Evolutionary conservation across 2,797 vertebrate genomes (phyloP).

Genomic region (Pipistrellus pipistrellus): DNA sequence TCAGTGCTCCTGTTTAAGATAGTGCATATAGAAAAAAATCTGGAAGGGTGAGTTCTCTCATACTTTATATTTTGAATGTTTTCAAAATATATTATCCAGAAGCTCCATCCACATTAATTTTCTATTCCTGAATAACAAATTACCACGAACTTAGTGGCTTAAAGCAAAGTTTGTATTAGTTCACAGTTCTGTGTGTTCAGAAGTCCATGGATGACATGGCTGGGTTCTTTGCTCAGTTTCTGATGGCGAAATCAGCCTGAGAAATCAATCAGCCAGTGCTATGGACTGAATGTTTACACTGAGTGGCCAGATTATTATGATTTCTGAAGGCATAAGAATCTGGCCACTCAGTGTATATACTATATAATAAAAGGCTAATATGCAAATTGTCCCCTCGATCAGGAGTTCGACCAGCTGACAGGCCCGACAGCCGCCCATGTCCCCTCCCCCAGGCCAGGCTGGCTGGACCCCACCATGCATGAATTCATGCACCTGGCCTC

Average conservation of each 20-base stretch:
- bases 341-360: too few species aligned
- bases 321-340: too few species aligned
- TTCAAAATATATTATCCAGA: constrained; percentile 27
- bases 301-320: too few species aligned
- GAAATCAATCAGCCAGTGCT: background rate
- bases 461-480: too few species aligned
- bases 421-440: too few species aligned
- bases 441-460: too few species aligned
- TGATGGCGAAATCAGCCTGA: background rate
- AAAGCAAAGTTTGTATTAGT: background rate
- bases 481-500: too few species aligned
- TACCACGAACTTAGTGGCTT: constrained; percentile 26
- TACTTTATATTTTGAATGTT: constrained; percentile 44
- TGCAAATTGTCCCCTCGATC: too few species aligned
- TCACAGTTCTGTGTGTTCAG: constrained; percentile 11
- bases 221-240: background rate
- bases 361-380: too few species aligned
- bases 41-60: constrained; percentile 5
- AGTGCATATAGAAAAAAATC: background rate
- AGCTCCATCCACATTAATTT: constrained; percentile 37
- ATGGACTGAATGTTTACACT: background rate
- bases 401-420: too few species aligned
- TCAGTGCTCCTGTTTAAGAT: constrained; percentile 16
- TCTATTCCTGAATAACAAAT: constrained; percentile 34
- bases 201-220: background rate